A percentile compares a stretch with the other conserved stretches of the same genome.
phyloP scores from a whole-genome alignment of 2,113 vertebrate genomes.

The Castor canadensis region DNA sequence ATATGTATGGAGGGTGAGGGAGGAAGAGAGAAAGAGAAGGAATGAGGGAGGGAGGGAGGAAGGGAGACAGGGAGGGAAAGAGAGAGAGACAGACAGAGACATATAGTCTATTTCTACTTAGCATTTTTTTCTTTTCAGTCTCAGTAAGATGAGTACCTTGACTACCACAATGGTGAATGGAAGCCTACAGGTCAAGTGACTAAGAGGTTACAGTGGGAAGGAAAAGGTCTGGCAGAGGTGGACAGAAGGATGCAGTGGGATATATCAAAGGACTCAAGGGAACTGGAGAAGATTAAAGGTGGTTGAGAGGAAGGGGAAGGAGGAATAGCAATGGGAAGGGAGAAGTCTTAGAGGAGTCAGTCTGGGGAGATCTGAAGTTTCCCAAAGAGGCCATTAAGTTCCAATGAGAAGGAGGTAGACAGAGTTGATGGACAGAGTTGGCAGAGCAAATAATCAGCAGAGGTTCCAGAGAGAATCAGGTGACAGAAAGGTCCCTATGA shows the following conservation, averaged over 20 bases:
- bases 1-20: too few relatives aligned
- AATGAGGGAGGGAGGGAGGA: too few relatives aligned
- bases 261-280: neutral
- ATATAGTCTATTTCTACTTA: neutral
- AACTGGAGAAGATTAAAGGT: neutral
- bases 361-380: neutral
- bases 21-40: too few relatives aligned
- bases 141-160: too few relatives aligned
- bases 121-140: too few relatives aligned
- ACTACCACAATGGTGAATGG: too few relatives aligned
- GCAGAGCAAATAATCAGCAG: neutral
- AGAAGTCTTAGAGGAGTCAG: neutral
- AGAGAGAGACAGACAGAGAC: too few relatives aligned
- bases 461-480: neutral
- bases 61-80: too few relatives aligned
- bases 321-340: neutral
- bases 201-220: neutral
- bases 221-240: neutral
- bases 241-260: neutral
- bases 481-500: neutral
- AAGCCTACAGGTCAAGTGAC: neutral
- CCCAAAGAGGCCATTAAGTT: slow-evolving; percentile 16
- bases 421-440: neutral
- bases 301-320: neutral
- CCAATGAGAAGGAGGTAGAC: neutral